phyloP scores from a whole-genome alignment of 2,888 invertebrate genomes.

The Drosophila anomalata region DNA sequence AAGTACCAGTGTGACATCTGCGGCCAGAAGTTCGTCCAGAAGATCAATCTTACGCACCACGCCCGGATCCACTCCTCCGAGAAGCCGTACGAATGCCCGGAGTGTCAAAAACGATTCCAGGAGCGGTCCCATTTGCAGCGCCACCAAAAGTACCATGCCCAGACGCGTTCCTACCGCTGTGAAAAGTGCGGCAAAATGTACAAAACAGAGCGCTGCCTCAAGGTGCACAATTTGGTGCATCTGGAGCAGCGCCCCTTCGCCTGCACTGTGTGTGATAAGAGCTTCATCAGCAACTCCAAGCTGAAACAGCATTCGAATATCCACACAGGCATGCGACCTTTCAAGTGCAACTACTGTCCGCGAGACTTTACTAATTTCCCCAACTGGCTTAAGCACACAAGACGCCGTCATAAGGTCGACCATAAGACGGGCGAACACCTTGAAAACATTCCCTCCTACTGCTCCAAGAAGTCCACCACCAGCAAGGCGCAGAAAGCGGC shows the following conservation, averaged over 20 bases:
- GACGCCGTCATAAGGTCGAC: slow-evolving; percentile 85
- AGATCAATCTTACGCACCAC: slow-evolving; percentile 84
- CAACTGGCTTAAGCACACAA: slow-evolving; percentile 86
- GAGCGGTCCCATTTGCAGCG: slow-evolving; percentile 83
- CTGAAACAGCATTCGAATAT: slow-evolving; percentile 86
- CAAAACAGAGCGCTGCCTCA: slow-evolving; percentile 86
- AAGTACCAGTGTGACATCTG: slow-evolving; percentile 84
- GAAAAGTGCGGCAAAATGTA: slow-evolving; percentile 84
- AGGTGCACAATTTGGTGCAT: slow-evolving; percentile 86
- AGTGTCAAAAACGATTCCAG: slow-evolving; percentile 84
- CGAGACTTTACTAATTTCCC: slow-evolving; percentile 86
- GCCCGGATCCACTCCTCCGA: slow-evolving; percentile 83
- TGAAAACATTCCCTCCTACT: slow-evolving; percentile 83
- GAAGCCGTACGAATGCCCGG: slow-evolving; percentile 82
- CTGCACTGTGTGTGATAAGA: slow-evolving; percentile 85
- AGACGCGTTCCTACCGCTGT: slow-evolving; percentile 83
- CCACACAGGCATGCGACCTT: slow-evolving; percentile 86
- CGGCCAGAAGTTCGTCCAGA: slow-evolving; percentile 84
- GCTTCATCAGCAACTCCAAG: slow-evolving; percentile 86
- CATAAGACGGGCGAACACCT: slow-evolving; percentile 83
- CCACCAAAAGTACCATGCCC: slow-evolving; percentile 83
- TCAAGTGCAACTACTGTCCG: slow-evolving; percentile 86
- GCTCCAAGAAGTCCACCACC: slow-evolving; percentile 81
- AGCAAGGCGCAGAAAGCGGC: slow-evolving; percentile 66
- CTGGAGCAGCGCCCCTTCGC: slow-evolving; percentile 85